Evolutionary conservation across 2,113 vertebrate genomes (phyloP).

Genomic region (Stigmatopora nigra): DNA sequence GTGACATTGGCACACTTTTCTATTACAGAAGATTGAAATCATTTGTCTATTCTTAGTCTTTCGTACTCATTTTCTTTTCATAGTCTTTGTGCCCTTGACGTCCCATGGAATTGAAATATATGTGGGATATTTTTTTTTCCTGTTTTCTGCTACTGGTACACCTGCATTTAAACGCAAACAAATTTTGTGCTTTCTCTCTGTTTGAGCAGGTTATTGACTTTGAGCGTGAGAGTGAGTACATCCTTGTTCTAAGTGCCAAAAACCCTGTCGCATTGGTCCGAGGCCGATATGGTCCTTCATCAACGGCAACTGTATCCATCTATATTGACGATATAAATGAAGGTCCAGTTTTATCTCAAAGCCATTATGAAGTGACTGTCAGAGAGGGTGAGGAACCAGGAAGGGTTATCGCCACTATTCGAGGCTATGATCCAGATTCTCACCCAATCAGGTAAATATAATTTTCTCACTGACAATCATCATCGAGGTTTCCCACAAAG

Average conservation of each 20-base stretch:
- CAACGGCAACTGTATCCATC: constrained; percentile 71
- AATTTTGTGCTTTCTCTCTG: not conserved
- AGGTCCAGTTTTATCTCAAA: constrained; percentile 68
- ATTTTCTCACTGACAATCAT: not conserved
- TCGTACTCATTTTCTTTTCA: not conserved
- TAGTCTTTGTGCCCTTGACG: not conserved
- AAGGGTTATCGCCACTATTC: constrained; percentile 68
- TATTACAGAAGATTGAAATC: not conserved
- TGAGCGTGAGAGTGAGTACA: constrained; percentile 72
- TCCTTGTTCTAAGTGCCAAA: constrained; percentile 66
- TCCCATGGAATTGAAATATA: not conserved
- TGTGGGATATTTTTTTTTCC: not conserved
- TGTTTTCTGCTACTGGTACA: too few relatives aligned
- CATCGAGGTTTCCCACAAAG: not conserved
- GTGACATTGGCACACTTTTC: not conserved
- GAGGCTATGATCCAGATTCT: constrained; percentile 72
- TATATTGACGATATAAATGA: constrained; percentile 72
- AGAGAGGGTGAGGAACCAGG: constrained; percentile 69
- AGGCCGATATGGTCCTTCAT: constrained; percentile 68
- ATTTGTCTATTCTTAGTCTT: not conserved
- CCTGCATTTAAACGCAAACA: too few relatives aligned
- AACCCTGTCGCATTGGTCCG: constrained; percentile 70
- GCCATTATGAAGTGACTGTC: constrained; percentile 71
- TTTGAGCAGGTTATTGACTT: constrained; percentile 69
- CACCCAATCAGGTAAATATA: constrained; percentile 66